Base-by-base conservation (phyloP, 2,888 invertebrate species). In the Cryptosula pallasiana region DNA sequence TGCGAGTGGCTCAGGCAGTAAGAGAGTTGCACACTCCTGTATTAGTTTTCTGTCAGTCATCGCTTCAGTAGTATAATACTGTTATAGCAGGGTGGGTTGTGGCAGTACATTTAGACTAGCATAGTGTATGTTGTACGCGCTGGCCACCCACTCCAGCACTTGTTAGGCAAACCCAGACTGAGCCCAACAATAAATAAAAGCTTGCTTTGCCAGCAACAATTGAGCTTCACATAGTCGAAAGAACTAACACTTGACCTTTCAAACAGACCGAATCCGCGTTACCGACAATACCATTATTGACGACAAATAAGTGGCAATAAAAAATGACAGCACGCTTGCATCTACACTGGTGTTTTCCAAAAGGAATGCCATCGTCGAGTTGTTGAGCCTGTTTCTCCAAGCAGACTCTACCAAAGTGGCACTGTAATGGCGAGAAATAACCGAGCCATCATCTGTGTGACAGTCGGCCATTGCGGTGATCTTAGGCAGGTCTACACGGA, bases 381-480 rank as follows among this genome's bases (percentile, higher is more conserved):
- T 63, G n/a, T 63, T 63, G 29, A 63, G 32, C 32, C 63, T 2
- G n/a, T 63, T 63, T 27, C 63, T 27, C 63, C 63, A 63, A 29
- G 63, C 63, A 25, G 63, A 63, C 27, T 63, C 63, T 1, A 63
- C 63, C 20, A 63, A 27, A 16, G 63, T 63, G 29, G 63, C 63
- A 34, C 63, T 63, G 32, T 63, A 63, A 32, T 63, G 63, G 25
- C 63, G 29, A 13, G 63, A 63, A 2, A 63, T 63, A 29, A 63
- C 63, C 32, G 63, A 63, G 1, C 63, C 63, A 63, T 63, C 63
- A 34, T 63, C 63, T 13, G 63, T 63, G 32, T 63, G 63, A 32
- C 63, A 25, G 63, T 63, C 63, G n/a, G 63, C 63, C 63, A 63
- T 63, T 32, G 63, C 63, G 27, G 25, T 63, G 27, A 63, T 63